Evolutionary conservation across 1,140 invertebrate genomes (phyloP).

Genomic region (Leptoteleia sp.): DNA sequence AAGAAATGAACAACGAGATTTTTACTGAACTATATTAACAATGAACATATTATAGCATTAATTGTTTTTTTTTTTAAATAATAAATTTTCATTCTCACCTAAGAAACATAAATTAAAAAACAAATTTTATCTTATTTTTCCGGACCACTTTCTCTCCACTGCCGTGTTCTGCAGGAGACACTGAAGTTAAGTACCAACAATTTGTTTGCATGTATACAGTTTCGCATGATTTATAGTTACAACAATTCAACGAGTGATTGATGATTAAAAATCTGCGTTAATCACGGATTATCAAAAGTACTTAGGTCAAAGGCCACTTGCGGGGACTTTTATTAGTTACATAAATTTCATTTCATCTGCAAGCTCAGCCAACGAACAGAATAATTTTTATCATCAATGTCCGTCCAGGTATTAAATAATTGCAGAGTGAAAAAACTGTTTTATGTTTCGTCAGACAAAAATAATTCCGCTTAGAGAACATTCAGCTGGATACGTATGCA

Average conservation of each 20-base stretch:
- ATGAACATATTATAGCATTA: no score
- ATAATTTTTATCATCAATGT: conserved; percentile 18
- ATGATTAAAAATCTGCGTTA: conserved; percentile 10
- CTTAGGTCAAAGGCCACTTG: conserved; percentile 11
- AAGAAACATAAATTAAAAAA: no score
- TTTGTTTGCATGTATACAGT: not conserved
- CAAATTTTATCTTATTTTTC: no score
- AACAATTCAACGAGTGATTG: no score
- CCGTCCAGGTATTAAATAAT: conserved; percentile 23
- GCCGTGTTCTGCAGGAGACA: no score
- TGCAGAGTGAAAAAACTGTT: not conserved
- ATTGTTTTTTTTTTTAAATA: no score
- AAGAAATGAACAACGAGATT: no score
- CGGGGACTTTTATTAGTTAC: conserved; percentile 35
- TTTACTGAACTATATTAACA: no score
- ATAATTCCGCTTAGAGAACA: conserved; percentile 5
- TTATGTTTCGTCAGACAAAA: conserved; percentile 1
- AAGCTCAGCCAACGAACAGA: conserved; percentile 4
- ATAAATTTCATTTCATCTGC: conserved; percentile 35
- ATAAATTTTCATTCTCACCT: no score
- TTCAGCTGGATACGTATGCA: conserved; percentile 24
- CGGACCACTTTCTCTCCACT: no score
- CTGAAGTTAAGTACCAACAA: no score
- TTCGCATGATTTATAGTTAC: not conserved
- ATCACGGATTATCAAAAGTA: conserved; percentile 23